Percentiles rank a stretch among this genome's conserved stretches.
Conservation (phyloP, 2,888 invertebrate species). For the Notodonta dromedarius region DNA sequence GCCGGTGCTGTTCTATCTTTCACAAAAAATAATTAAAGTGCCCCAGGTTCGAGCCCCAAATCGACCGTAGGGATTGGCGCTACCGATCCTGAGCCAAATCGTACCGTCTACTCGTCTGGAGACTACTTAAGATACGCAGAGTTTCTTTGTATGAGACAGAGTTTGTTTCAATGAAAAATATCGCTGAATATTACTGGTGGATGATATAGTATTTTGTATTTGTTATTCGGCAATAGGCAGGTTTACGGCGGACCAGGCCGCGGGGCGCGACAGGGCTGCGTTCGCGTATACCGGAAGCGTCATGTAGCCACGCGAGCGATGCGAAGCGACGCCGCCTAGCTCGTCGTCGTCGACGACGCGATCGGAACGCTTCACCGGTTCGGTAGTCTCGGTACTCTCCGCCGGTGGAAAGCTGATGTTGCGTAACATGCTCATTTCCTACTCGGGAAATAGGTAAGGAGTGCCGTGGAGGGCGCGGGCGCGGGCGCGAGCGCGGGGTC, state of each 20-base stretch:
- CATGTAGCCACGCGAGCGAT: conserved; percentile 19
- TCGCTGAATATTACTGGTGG: no score
- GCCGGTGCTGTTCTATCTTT: background rate
- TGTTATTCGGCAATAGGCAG: no score
- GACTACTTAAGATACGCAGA: no score
- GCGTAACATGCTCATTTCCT: conserved; percentile 71
- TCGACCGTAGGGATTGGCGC: no score
- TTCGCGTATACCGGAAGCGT: no score
- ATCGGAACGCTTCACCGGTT: conserved; percentile 52
- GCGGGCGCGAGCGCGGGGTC: conserved; percentile 32
- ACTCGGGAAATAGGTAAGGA: conserved; percentile 77
- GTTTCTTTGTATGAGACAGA: no score
- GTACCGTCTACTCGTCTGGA: no score
- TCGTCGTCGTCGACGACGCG: conserved; percentile 20
- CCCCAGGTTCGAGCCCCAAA: no score
- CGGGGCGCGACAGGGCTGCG: no score
- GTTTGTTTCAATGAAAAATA: no score
- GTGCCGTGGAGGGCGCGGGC: conserved; percentile 45
- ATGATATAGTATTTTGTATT: no score
- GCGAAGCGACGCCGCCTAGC: background rate
- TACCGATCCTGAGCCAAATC: background rate
- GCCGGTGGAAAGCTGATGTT: conserved; percentile 66
- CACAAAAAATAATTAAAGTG: background rate
- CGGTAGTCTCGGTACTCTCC: conserved; percentile 12
- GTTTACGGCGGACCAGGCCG: no score